These are phyloP conservation scores for Protobothrops mucrosquamatus DNA, from an alignment of 2,113 vertebrate species.

Conservation along the genomic window DNA sequence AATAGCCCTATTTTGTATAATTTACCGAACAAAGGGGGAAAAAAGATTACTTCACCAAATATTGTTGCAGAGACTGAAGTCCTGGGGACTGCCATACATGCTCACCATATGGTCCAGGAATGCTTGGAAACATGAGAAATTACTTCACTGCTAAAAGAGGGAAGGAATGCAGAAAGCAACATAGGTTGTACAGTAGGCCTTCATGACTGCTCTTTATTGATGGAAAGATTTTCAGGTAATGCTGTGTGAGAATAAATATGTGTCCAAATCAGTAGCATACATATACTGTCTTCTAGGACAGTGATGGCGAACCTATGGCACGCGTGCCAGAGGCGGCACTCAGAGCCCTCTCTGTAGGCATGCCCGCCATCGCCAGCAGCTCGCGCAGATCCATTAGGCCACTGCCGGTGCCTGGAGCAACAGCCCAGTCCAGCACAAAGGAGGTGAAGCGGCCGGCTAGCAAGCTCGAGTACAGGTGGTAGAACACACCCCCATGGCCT, in stretches of 20 bases:
- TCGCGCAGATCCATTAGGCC: no score
- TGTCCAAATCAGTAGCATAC: not conserved
- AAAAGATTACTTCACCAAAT: not conserved
- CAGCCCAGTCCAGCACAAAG: no score
- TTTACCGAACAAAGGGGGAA: no score
- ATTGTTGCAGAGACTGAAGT: not conserved
- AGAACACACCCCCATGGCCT: no score
- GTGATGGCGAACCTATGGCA: no score
- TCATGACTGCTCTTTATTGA: not conserved
- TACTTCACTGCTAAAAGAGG: not conserved
- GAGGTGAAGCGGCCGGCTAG: no score
- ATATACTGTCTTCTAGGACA: not conserved
- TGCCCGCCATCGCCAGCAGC: no score
- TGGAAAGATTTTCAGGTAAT: not conserved
- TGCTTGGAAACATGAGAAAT: not conserved
- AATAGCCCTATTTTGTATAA: not conserved
- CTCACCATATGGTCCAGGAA: not conserved
- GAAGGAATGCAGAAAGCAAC: not conserved
- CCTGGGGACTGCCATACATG: not conserved
- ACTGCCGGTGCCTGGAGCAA: no score
- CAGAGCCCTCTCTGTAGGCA: no score
- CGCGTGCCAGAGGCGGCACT: no score
- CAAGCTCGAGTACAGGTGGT: no score
- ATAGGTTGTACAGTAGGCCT: not conserved
- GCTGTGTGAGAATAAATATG: not conserved